phyloP scores from a whole-genome alignment of 1,140 invertebrate genomes.

The Cyclargus thomasi region DNA sequence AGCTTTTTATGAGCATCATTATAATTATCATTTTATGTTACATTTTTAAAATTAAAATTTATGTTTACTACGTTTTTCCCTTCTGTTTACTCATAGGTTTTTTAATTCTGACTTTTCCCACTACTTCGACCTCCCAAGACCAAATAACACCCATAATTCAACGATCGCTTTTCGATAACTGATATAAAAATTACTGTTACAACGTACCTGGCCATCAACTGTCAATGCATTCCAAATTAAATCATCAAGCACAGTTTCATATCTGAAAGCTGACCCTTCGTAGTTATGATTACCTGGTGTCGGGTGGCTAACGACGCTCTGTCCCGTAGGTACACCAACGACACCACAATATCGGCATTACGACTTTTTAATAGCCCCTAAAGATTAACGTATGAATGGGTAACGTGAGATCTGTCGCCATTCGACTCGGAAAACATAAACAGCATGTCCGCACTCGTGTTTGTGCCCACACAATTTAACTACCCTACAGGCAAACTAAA shows the following conservation, averaged over 20 bases:
- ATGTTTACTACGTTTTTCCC: too few relatives aligned
- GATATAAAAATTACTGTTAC: conserved; percentile 14
- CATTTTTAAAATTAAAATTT: too few relatives aligned
- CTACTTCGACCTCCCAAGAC: too few relatives aligned
- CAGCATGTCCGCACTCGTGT: conserved; percentile 50
- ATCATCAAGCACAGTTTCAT: conserved; percentile 35
- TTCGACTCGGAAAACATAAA: conserved; percentile 59
- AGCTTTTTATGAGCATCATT: too few relatives aligned
- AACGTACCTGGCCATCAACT: conserved; percentile 14
- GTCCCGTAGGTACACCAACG: conserved; percentile 61
- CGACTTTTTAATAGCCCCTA: conserved; percentile 68
- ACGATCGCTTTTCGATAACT: conserved; percentile 1
- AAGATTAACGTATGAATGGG: conserved; percentile 71
- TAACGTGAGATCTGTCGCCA: conserved; percentile 56
- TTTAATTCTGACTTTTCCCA: too few relatives aligned
- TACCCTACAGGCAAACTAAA: conserved; percentile 20
- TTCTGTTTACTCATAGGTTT: too few relatives aligned
- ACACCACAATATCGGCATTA: conserved; percentile 50
- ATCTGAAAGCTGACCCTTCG: conserved; percentile 49
- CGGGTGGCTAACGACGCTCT: conserved; percentile 68
- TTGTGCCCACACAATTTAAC: conserved; percentile 35
- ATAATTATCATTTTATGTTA: too few relatives aligned
- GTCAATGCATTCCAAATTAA: conserved; percentile 44
- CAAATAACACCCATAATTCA: too few relatives aligned
- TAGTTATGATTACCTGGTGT: conserved; percentile 64